These are phyloP conservation scores for Ricordea florida DNA, from an alignment of 92 coral and sea anemone species.

Conservation along the genomic window DNA sequence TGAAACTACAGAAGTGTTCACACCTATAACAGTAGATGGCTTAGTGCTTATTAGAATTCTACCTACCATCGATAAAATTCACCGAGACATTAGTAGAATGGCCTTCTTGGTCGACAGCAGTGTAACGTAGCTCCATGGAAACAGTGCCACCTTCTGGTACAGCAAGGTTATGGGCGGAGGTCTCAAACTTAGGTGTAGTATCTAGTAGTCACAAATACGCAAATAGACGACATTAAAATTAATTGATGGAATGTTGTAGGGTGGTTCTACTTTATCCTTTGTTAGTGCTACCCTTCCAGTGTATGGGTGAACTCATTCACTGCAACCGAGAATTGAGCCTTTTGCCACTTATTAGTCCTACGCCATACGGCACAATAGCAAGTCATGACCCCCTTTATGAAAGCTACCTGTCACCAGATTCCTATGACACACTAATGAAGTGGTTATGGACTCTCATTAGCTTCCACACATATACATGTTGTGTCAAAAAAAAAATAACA, in stretches of 20 bases:
- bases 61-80: constrained; percentile 11
- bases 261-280: background rate
- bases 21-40: too few species aligned
- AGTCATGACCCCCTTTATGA: too few species aligned
- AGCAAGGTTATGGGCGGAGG: background rate
- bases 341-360: too few species aligned
- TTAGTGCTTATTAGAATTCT: too few species aligned
- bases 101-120: constrained; percentile 16
- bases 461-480: background rate
- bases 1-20: too few species aligned
- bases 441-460: background rate
- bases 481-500: background rate
- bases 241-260: background rate
- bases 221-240: background rate
- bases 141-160: constrained; percentile 7
- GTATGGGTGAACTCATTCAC: too few species aligned
- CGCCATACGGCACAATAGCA: too few species aligned
- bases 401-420: too few species aligned
- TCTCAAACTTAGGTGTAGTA: constrained; percentile 20
- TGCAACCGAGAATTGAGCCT: too few species aligned
- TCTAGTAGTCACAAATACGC: constrained; percentile 3
- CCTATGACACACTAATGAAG: background rate
- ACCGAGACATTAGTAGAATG: constrained; percentile 4
- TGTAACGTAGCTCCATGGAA: constrained; percentile 8
- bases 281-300: too few species aligned